Evolutionary conservation across 2,113 vertebrate genomes (phyloP), one percentile per base, ranked within the genome.

Genomic region (Naja naja): DNA sequence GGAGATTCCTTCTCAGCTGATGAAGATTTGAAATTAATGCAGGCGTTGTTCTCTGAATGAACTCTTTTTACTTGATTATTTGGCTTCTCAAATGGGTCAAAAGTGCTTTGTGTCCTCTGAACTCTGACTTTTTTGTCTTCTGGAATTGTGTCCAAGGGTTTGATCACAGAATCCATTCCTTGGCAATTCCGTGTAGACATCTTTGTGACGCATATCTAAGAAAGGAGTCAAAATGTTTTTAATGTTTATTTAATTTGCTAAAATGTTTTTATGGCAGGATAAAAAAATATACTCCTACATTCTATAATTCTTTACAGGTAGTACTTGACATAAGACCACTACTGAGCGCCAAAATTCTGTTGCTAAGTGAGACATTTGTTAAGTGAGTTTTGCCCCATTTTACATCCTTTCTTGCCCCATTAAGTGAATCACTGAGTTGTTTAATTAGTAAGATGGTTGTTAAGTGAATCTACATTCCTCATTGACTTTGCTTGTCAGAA

Each of bases 161-260:
- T 99, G 98, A 99, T 98, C 97, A 99, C 98, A 91, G 99, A 99
- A 97, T 99, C 99, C 94, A 98, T 98, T 98, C 98, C 99, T 98
- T 98, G 99, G 97, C 98, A 98, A 97, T 99, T 98, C 97, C 98
- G 98, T 98, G 98, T 99, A 96, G 99, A 99, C 99, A 99, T 99
- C 98, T 99, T 99, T 97, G 99, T 98, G 98, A 99, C 99, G 98
- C 99, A 99, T 99, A 99, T 99, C 99, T 99, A 97, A 95, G 91
- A 92, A 27, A 52, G 4, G 30, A 90, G 10, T 47, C 23, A 91
- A 94, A 95, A 30, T 81, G 7, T 20, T 81, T 74, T 16, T 92
- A 95, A 5, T 9, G 53, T 89, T 69, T 93, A 93, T 12, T 93
- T 58, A 91, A 49, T 16, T 85, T 92, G 64, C 91, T n/a, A 16